Conservation (phyloP, 2,888 invertebrate genomes). For the Acanthosepion esculentum region DNA sequence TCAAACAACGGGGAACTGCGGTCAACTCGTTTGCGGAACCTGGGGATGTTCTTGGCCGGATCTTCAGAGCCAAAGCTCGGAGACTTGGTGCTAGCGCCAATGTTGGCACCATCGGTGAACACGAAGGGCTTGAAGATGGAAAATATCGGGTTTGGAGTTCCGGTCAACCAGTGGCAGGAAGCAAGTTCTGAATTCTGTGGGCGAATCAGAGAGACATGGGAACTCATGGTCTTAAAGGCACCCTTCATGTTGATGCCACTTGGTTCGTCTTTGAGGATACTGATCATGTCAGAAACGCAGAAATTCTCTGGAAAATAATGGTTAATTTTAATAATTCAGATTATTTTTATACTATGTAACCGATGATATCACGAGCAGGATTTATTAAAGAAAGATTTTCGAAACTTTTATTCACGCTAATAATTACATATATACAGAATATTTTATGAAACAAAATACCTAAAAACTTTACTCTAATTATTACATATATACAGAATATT, state of each 20-base stretch:
- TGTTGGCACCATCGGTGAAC: slow-evolving; percentile 71
- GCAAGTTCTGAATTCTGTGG: slow-evolving; percentile 74
- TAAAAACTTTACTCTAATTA: too few species aligned
- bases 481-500: too few species aligned
- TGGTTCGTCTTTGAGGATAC: slow-evolving; percentile 75
- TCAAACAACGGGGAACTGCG: slow-evolving; percentile 80
- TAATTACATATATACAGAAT: too few species aligned
- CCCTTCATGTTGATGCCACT: slow-evolving; percentile 81
- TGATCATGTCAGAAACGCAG: slow-evolving; percentile 67
- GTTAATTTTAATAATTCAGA: neutral
- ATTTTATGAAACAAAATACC: too few species aligned
- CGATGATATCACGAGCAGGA: too few species aligned
- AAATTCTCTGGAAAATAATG: slow-evolving; percentile 63
- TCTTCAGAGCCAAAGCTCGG: slow-evolving; percentile 74
- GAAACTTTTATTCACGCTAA: too few species aligned
- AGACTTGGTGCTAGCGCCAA: slow-evolving; percentile 78
- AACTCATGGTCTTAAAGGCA: slow-evolving; percentile 76
- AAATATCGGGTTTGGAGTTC: slow-evolving; percentile 84
- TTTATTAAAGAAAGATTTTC: too few species aligned
- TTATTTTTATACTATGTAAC: too few species aligned
- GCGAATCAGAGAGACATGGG: slow-evolving; percentile 79
- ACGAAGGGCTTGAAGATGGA: slow-evolving; percentile 87
- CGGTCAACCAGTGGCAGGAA: slow-evolving; percentile 86
- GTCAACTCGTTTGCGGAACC: slow-evolving; percentile 72
- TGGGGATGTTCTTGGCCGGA: slow-evolving; percentile 70